phyloP scores from a whole-genome alignment of 2,888 invertebrate genomes.

The Agrotis segetum region DNA sequence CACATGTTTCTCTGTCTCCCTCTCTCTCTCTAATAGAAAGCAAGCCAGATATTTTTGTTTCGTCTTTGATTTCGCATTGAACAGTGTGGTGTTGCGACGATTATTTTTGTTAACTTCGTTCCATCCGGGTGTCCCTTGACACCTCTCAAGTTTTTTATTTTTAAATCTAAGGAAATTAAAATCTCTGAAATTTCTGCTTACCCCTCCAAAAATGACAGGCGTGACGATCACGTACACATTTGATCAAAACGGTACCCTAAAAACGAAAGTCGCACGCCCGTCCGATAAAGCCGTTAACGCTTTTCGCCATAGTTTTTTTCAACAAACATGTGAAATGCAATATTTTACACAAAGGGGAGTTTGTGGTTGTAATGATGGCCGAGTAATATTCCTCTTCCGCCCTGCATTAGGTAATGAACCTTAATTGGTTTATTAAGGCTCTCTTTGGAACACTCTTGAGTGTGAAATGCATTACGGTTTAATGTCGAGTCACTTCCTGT shows the following conservation, averaged over 20 bases:
- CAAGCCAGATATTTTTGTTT: no score
- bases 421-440: conserved; percentile 88
- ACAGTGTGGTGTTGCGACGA: no score
- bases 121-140: no score
- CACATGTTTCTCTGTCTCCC: no score
- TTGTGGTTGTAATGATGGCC: conserved; percentile 88
- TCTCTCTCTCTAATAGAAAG: no score
- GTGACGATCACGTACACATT: not conserved
- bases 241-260: conserved; percentile 53
- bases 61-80: no score
- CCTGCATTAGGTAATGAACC: conserved; percentile 87
- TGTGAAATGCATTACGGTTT: conserved; percentile 79
- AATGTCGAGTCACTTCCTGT: conserved; percentile 62
- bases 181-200: not conserved
- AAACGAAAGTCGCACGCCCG: conserved; percentile 65
- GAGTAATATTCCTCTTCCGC: conserved; percentile 88
- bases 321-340: conserved; percentile 81
- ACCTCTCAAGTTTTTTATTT: no score
- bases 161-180: not conserved
- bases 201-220: not conserved
- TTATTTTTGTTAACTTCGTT: no score
- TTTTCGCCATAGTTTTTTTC: conserved; percentile 72
- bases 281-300: conserved; percentile 81
- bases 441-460: conserved; percentile 76
- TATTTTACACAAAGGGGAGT: conserved; percentile 84